phyloP scores from a whole-genome alignment of 2,888 invertebrate genomes.

The Rhynchonema sp. region DNA sequence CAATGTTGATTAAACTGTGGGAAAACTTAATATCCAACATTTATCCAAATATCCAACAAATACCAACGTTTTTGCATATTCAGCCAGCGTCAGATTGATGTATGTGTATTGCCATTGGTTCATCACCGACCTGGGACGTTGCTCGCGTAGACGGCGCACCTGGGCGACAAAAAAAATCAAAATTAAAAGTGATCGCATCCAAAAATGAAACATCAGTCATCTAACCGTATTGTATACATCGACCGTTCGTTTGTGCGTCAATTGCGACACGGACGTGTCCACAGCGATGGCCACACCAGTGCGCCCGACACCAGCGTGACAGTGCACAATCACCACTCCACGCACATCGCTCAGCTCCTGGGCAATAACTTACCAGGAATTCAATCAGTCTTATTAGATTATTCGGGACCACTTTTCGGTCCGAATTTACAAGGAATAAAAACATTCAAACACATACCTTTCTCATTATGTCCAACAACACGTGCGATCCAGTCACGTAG shows the following conservation, averaged over 20 bases:
- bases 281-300: slow-evolving; percentile 12
- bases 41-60: not conserved
- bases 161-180: too few species aligned
- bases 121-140: slow-evolving; percentile 9
- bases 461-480: not conserved
- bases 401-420: too few species aligned
- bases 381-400: too few species aligned
- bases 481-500: not conserved
- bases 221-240: slow-evolving; percentile 10
- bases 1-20: too few species aligned
- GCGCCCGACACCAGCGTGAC: slow-evolving; percentile 9
- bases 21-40: not conserved
- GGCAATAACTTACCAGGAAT: too few species aligned
- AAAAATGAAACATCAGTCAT: not conserved
- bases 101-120: slow-evolving; percentile 10
- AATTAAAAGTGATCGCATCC: too few species aligned
- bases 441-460: not conserved
- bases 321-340: slow-evolving; percentile 5
- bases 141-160: slow-evolving; percentile 6
- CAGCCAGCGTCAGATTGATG: slow-evolving; percentile 8
- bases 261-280: slow-evolving; percentile 16
- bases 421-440: too few species aligned
- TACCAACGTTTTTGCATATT: not conserved
- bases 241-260: slow-evolving; percentile 10
- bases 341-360: not conserved